Conservation (phyloP, 1,140 invertebrate species). For the Cherax destructor region DNA sequence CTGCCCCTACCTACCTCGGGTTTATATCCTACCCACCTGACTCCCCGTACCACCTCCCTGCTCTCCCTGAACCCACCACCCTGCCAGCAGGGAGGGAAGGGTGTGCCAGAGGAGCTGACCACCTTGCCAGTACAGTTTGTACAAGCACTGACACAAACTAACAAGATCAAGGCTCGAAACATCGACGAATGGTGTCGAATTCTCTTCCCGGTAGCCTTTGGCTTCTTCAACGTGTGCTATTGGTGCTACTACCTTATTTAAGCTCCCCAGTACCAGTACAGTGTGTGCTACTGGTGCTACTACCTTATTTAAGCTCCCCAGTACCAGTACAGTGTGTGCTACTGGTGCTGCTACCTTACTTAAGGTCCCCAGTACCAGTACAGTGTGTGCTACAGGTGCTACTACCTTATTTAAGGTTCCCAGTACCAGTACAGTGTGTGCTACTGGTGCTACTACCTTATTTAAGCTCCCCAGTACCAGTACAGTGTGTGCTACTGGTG, state of each 20-base stretch:
- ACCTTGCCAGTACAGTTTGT: constrained; percentile 17
- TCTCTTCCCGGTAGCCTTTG: constrained; percentile 14
- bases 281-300: constrained; percentile 37
- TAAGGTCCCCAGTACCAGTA: neutral
- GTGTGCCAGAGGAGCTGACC: neutral
- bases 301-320: neutral
- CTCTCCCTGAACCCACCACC: no score
- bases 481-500: no score
- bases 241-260: constrained; percentile 36
- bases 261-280: neutral
- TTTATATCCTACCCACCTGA: no score
- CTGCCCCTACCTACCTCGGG: no score
- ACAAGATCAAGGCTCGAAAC: constrained; percentile 26
- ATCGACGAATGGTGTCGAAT: constrained; percentile 31
- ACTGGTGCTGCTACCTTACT: constrained; percentile 28
- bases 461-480: no score
- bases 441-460: no score
- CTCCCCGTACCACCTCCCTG: no score
- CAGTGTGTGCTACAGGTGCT: no score
- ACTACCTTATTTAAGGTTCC: no score
- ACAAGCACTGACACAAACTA: constrained; percentile 5
- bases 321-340: constrained; percentile 3
- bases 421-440: no score
- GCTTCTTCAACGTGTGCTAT: constrained; percentile 36
- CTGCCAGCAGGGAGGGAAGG: neutral